Evolutionary conservation across 2,113 vertebrate genomes (phyloP), one percentile per base, ranked within the genome.

Genomic region (Willisornis vidua): DNA sequence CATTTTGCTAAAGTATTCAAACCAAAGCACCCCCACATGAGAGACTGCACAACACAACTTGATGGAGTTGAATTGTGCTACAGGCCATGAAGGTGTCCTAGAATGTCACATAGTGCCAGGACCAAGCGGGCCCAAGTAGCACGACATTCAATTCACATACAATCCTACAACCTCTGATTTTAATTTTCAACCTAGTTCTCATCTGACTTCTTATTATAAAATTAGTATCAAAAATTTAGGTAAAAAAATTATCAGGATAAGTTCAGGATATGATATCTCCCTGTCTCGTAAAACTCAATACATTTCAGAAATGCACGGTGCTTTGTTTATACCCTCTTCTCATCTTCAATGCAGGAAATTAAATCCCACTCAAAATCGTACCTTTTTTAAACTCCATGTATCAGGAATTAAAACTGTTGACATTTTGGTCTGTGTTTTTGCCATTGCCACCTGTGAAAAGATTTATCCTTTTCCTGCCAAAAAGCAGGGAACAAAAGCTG

Each of bases 311-410:
- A 65, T 10, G 4, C 12, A 29, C 33, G 24, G 23, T 48, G 33
- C 6, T 70, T 80, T 3, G 10, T 78, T 81, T 46, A n/a, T 4
- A 78, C 3, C 5, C 11, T 81, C 15, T 81, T 84, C 25, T 23
- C 5, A 28, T 79, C 68, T 19, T 0, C 0, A 13, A 23, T 5
- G 10, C 5, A 73, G 54, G 4, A 70, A 29, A 62, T 52, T 26
- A 85, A 87, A 57, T 39, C 16, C 18, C 9, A 41, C 15, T 52
- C 41, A 41, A 72, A 90, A 29, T 5, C 57, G 6, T 24, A 52
- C 2, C 4, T 54, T 76, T 70, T 83, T 86, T 57, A n/a, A n/a
- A 43, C 12, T 70, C 14, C 41, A 15, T 43, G 14, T 43, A 43
- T 43, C 41, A 15, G 41, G 41, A 43, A 43, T 43, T 43, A 43